A percentile compares a stretch with the other conserved stretches of the same genome.
phyloP scores from a whole-genome alignment of 2,797 vertebrate genomes.

The Varecia variegata region DNA sequence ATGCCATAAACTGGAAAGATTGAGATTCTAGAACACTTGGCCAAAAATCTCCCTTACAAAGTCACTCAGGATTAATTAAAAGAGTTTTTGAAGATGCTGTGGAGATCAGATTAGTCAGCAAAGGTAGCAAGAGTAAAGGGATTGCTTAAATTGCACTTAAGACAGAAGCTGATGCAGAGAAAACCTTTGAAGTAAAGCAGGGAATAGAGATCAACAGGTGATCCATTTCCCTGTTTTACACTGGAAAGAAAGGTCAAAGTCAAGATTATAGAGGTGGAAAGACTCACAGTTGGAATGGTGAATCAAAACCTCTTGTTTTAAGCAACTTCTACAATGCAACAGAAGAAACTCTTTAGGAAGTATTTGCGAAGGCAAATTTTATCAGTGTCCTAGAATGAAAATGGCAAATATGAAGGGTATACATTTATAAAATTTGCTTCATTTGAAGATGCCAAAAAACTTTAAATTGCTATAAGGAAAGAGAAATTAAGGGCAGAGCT shows the following conservation, averaged over 20 bases:
- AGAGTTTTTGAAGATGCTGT: constrained; percentile 90
- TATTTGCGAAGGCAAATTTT: constrained; percentile 92
- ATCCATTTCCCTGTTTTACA: constrained; percentile 91
- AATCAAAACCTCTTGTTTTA: constrained; percentile 91
- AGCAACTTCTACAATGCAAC: constrained; percentile 94
- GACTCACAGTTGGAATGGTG: constrained; percentile 57
- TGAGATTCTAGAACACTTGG: constrained; percentile 92
- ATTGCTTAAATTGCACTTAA: constrained; percentile 96
- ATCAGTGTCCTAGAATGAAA: constrained; percentile 92
- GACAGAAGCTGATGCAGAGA: constrained; percentile 91
- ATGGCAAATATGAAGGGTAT: constrained; percentile 92
- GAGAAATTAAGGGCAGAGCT: constrained; percentile 92
- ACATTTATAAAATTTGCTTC: constrained; percentile 93
- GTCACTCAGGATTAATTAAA: constrained; percentile 88
- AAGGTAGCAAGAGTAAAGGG: constrained; percentile 90
- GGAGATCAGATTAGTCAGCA: constrained; percentile 91
- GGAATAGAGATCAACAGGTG: constrained; percentile 93
- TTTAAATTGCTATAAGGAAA: constrained; percentile 91
- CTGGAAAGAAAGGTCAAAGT: constrained; percentile 91
- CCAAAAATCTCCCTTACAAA: constrained; percentile 94
- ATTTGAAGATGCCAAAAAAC: constrained; percentile 92
- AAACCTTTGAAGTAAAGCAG: constrained; percentile 91
- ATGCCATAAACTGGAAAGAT: constrained; percentile 85
- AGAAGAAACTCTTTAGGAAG: constrained; percentile 91
- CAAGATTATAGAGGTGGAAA: constrained; percentile 76